Conservation (phyloP, 2,113 vertebrate species). For the Salvelinus fontinalis region DNA sequence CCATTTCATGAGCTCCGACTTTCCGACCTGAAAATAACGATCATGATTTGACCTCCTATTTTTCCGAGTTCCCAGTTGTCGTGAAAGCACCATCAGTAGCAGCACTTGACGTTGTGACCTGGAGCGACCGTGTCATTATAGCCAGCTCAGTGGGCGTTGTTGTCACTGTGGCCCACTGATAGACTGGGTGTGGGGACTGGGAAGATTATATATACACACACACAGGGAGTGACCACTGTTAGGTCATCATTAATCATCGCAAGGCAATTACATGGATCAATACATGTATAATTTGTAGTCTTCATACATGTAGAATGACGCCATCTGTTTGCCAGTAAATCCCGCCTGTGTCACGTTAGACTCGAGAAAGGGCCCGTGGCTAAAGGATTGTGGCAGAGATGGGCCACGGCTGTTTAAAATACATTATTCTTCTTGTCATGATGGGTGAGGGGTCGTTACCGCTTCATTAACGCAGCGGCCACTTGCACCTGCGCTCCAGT, state of each 20-base stretch:
- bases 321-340: neutral
- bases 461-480: constrained; percentile 39
- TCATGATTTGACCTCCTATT: too few species aligned
- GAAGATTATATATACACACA: neutral
- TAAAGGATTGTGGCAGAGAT: neutral
- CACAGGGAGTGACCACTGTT: neutral
- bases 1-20: neutral
- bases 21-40: too few species aligned
- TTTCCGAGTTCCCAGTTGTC: too few species aligned
- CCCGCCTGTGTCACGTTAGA: neutral
- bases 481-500: constrained; percentile 55
- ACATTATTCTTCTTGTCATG: neutral
- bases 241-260: neutral
- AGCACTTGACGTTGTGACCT: constrained; percentile 38
- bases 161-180: constrained; percentile 46
- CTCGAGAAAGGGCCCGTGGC: neutral
- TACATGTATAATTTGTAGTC: neutral
- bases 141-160: neutral
- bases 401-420: neutral
- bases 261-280: neutral
- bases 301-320: neutral
- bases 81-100: constrained; percentile 1
- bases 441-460: constrained; percentile 19
- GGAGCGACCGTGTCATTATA: neutral
- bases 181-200: constrained; percentile 40